Evolutionary conservation across 2,797 vertebrate species (phyloP), one percentile per base, ranked within the genome.

Genomic region (Tangara arthus): DNA sequence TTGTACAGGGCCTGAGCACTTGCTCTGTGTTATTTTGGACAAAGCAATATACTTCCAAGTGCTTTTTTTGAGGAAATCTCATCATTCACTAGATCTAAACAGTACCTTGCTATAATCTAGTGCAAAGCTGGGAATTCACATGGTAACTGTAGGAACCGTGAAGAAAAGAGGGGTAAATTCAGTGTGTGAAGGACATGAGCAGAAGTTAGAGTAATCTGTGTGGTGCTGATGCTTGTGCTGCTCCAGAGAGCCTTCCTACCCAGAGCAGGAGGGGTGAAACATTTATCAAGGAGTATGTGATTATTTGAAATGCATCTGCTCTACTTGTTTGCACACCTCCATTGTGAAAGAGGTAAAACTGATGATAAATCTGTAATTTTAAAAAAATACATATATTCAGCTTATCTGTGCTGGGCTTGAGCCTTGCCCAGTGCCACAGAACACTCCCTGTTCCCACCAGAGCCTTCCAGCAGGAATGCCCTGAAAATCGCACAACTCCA

Each of bases 371-470:
- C 2, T 39, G 4, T 52, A 52, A 71, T 63, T 91, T 47, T 0
- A 11, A 81, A 81, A 42, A 11, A 37, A 5, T 34, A 34, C 20
- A 4, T 26, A 28, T 52, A 68, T 59, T 85, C 63, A 79, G 53
- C 82, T 96, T 56, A 75, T 60, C 71, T 83, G 42, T 23, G 32
- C 26, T 75, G 66, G 59, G 56, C 66, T 82, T 50, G 71, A 90
- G 94, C 56, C 65, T 85, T 81, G 56, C 35, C 57, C 53, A n/a
- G 35, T 11, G 30, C 44, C 65, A 60, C 44, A 66, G 17, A 72
- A 90, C 63, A 83, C 75, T 81, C 72, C 35, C 8, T n/a, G 64
- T 69, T 92, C 90, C 86, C 90, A 95, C 83, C 91, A 80, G 60
- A 90, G 56, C 49, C 46, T 78, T 34, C 71, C 8, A 87, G 75